Base-by-base conservation (phyloP, 2,113 vertebrate species). In the Alligator sinensis region DNA sequence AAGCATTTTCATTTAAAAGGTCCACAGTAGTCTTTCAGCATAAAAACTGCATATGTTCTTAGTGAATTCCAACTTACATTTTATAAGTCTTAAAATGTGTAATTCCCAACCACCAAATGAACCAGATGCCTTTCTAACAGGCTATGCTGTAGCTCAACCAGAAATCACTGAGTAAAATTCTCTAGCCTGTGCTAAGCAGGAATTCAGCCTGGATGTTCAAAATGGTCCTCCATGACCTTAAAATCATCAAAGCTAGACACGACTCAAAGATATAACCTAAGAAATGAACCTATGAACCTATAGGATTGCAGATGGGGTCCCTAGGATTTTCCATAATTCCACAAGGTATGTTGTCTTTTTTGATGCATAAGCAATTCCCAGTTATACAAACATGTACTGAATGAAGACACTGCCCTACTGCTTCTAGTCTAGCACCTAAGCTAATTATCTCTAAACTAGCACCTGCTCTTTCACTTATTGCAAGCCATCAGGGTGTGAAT, bases 391-490 rank as follows among this genome's bases (percentile, higher is more conserved):
- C 55, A 80, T 11, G 8, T 55, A 30, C 88, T 84, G 91, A 17
- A 5, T 86, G 63, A 89, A 78, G 76, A 72, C 61, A 77, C 11
- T 1, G 62, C 84, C 89, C 74, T 87, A 79, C 84, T 77, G 28
- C 68, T 77, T 85, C 80, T 7, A 81, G 54, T 38, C 84, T 93
- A 94, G 81, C 86, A 82, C 58, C 87, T 94, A 64, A 89, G 55
- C 75, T 94, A 91, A 96, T 95, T 77, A 92, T 61, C 75, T 87
- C 61, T 59, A 87, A 68, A 25, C 25, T 61, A 90, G 90, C 94
- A 95, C 90, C 96, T 94, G 91, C 88, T 93, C 80, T 91, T 87
- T 95, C 94, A 95, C 91, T 96, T 84, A 94, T 88, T 63, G 61
- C 86, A 72, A 77, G 54, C 77, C 30, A 60, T 6, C 22, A 92